A percentile compares a stretch with the other conserved stretches of the same genome.
Conservation (phyloP, 2,797 vertebrate genomes). For the Brotogeris chrysoptera region DNA sequence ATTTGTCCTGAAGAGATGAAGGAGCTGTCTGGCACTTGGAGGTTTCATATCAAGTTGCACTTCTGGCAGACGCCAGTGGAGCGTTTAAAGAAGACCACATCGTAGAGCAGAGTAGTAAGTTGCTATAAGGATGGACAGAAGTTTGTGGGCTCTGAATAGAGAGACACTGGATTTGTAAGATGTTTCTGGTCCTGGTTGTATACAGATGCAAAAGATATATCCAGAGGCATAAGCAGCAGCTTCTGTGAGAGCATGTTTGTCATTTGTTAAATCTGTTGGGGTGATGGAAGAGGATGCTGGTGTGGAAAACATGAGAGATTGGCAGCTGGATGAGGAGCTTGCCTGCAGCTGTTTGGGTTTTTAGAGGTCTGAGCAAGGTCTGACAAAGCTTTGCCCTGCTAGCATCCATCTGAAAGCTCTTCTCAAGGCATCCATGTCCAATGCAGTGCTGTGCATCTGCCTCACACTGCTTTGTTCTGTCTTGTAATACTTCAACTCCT, state of each 20-base stretch:
- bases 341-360: neutral
- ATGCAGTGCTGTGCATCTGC: neutral
- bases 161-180: neutral
- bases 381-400: neutral
- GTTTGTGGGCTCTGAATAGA: neutral
- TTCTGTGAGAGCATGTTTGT: neutral
- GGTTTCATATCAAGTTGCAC: neutral
- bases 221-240: neutral
- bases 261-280: neutral
- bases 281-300: neutral
- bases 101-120: neutral
- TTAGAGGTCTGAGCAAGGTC: neutral
- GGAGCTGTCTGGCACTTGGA: constrained; percentile 5
- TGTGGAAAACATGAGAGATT: neutral
- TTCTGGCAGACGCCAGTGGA: neutral
- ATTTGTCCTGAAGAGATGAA: constrained; percentile 10
- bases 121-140: constrained; percentile 18
- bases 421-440: neutral
- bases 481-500: neutral
- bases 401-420: neutral
- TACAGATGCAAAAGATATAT: neutral
- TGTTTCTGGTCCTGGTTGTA: neutral
- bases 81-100: neutral
- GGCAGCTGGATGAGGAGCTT: neutral
- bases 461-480: neutral